Conservation (phyloP, 2,113 vertebrate species). For the Pavo muticus region DNA sequence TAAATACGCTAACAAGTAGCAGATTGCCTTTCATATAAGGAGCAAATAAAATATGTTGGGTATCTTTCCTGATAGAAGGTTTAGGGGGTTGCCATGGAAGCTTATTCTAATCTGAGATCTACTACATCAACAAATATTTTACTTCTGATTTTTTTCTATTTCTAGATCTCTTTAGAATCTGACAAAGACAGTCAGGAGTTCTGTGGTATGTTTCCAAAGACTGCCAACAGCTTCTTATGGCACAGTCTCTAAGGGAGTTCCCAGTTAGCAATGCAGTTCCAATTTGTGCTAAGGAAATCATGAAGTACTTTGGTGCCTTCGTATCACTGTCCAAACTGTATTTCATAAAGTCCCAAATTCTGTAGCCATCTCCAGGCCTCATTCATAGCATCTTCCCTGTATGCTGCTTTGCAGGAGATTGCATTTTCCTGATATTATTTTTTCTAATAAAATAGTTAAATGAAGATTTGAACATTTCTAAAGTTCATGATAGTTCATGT, state of each 20-base stretch:
- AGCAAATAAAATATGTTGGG: not conserved
- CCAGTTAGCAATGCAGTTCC: not conserved
- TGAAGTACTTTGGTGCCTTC: not conserved
- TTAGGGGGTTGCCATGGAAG: conserved; percentile 55
- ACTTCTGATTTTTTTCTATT: not conserved
- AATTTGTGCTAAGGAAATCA: not conserved
- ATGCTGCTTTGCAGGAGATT: not conserved
- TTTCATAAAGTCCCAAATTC: not conserved
- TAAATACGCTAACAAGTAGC: not conserved
- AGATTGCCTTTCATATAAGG: conserved; percentile 37
- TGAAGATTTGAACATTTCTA: not conserved
- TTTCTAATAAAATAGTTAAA: not conserved
- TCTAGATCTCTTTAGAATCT: not conserved
- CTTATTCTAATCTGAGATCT: conserved; percentile 57
- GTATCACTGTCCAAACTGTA: not conserved
- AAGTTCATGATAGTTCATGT: not conserved
- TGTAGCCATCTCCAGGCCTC: not conserved
- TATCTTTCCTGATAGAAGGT: not conserved
- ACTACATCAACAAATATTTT: conserved; percentile 22
- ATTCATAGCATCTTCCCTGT: not conserved
- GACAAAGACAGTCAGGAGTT: not conserved
- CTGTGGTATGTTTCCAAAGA: not conserved
- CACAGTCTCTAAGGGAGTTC: not conserved
- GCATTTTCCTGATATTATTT: not conserved
- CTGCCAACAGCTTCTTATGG: not conserved